Base-by-base conservation (phyloP, 2,888 invertebrate species). In the Allolobophora icterica region DNA sequence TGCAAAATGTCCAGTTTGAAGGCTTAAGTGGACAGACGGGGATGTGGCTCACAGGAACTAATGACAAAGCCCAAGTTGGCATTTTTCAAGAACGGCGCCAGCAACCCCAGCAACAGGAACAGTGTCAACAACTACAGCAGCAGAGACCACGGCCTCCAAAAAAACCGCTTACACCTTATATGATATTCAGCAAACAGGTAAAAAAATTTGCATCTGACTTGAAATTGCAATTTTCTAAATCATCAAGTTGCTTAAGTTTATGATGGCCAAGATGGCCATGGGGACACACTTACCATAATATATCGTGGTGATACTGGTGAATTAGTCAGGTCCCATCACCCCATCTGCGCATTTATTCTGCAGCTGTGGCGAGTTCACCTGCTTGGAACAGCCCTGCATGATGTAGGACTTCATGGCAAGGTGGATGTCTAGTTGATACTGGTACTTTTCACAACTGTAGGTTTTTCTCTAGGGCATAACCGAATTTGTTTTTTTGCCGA, bases 131-230 rank as follows among this genome's bases (percentile, higher is more conserved):
- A 87, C 87, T 35, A 24, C 87, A 87, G 87, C 87, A 87, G 87
- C 87, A 87, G 87, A 87, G 34, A 87, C 87, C 90, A 38, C 87
- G 90, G 35, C 91, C 91, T 40, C 91, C 91, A 34, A 91, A 91
- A 33, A 91, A 91, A 89, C 91, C 91, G 38, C 91, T 91, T n/a
- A 91, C 91, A 35, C 91, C 91, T n/a, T 91, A 91, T 45, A 91
- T 91, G 91, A 91, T 91, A 52, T 91, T 91, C 38, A 91, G 91
- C 91, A 91, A 91, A 84, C 89, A 90, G 90, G 91, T 91, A 42
- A 15, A 38, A 21, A 58, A 5, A 34, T 6, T 91, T 52, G n/a
- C 71, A n/a, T 30, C 71, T 71, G 30, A 71, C 71, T 52, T n/a
- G 71, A 71, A 38, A 89, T 87, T 91, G 24, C 33, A 84, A 84